phyloP scores from a whole-genome alignment of 2,888 invertebrate genomes.

The Spodoptera picta region DNA sequence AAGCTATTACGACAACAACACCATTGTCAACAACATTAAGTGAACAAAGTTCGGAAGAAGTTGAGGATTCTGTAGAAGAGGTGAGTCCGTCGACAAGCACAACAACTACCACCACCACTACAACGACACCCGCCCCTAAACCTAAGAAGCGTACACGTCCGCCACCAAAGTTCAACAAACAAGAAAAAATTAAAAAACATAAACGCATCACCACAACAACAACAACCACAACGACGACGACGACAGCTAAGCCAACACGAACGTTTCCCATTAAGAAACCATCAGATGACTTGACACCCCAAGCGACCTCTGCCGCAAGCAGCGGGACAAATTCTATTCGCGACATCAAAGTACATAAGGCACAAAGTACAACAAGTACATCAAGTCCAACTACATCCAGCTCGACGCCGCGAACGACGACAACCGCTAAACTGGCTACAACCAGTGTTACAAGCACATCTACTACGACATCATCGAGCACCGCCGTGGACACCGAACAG shows the following conservation, averaged over 20 bases:
- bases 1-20: slow-evolving; percentile 55
- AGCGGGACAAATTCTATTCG: slow-evolving; percentile 58
- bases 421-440: slow-evolving; percentile 31
- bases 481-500: slow-evolving; percentile 48
- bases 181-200: slow-evolving; percentile 78
- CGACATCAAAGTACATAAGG: slow-evolving; percentile 51
- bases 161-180: slow-evolving; percentile 75
- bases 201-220: slow-evolving; percentile 77
- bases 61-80: slow-evolving; percentile 31
- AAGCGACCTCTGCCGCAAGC: slow-evolving; percentile 76
- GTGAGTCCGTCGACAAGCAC: slow-evolving; percentile 17
- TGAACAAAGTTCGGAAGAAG: slow-evolving; percentile 16
- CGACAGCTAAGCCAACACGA: slow-evolving; percentile 62
- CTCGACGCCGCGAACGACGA: slow-evolving; percentile 50
- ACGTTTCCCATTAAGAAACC: slow-evolving; percentile 65
- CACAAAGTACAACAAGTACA: slow-evolving; percentile 29
- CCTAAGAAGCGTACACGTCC: slow-evolving; percentile 80
- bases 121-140: slow-evolving; percentile 65
- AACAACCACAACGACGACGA: slow-evolving; percentile 69
- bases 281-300: slow-evolving; percentile 73
- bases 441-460: slow-evolving; percentile 28
- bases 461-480: slow-evolving; percentile 28
- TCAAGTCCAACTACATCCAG: slow-evolving; percentile 57
- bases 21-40: slow-evolving; percentile 44
- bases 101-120: slow-evolving; percentile 59